Evolutionary conservation across 1,140 invertebrate species (phyloP).

Genomic region (Philotrypesis tridentata): DNA sequence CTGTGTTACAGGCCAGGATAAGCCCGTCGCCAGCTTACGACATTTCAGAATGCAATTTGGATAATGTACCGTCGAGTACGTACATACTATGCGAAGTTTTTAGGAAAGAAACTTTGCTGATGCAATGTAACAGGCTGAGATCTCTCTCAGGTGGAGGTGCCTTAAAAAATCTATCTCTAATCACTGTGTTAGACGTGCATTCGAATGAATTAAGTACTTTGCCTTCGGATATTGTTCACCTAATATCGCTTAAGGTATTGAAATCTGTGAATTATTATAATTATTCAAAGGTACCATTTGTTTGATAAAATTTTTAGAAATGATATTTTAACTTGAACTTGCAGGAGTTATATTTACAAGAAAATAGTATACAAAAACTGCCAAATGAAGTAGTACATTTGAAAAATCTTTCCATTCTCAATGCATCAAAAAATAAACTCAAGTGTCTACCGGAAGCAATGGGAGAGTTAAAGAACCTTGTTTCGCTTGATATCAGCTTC

Average conservation of each 20-base stretch:
- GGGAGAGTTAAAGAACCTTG: conserved; percentile 77
- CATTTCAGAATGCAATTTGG: conserved; percentile 82
- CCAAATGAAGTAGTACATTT: conserved; percentile 80
- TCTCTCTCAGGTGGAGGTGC: conserved; percentile 82
- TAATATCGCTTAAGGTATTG: conserved; percentile 78
- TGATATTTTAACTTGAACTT: no score
- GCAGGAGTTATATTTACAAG: conserved; percentile 79
- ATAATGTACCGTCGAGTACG: conserved; percentile 81
- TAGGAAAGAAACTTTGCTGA: conserved; percentile 80
- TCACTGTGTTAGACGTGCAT: conserved; percentile 83
- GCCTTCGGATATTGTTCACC: conserved; percentile 77
- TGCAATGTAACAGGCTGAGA: conserved; percentile 80
- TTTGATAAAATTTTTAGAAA: no score
- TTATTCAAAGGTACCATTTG: no score
- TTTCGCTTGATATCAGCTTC: conserved; percentile 74
- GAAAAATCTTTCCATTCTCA: conserved; percentile 77
- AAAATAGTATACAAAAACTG: conserved; percentile 79
- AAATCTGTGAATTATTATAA: no score
- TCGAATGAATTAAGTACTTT: conserved; percentile 80
- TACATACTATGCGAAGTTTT: conserved; percentile 86
- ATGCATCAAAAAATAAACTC: conserved; percentile 83
- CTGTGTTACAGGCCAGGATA: conserved; percentile 78
- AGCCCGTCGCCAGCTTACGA: conserved; percentile 85
- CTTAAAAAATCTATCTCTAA: conserved; percentile 79
- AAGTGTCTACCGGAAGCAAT: conserved; percentile 79